Percentiles rank a stretch among this genome's conserved stretches.
Evolutionary conservation across 2,888 invertebrate species (phyloP).

Genomic region (Tuta absoluta): DNA sequence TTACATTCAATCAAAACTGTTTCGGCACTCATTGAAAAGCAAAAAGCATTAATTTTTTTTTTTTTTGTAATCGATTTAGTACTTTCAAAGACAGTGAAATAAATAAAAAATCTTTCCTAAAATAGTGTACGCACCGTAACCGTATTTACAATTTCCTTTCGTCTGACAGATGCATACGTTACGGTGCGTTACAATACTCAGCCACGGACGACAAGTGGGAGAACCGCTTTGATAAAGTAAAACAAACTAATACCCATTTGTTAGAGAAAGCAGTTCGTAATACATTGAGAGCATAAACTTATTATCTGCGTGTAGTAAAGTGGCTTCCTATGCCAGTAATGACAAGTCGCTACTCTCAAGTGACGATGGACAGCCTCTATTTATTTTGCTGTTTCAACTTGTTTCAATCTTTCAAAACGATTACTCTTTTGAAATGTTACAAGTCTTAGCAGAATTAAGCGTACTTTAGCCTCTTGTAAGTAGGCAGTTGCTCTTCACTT

Average conservation of each 20-base stretch:
- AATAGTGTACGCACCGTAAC: no score
- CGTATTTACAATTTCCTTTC: no score
- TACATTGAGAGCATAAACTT: slow-evolving; percentile 35
- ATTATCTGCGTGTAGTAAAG: slow-evolving; percentile 36
- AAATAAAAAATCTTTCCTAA: no score
- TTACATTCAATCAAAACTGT: no score
- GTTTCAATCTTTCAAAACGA: slow-evolving; percentile 41
- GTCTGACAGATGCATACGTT: no score
- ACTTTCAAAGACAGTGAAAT: no score
- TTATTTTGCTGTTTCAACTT: slow-evolving; percentile 47
- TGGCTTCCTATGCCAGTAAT: slow-evolving; percentile 30
- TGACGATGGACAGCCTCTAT: slow-evolving; percentile 29
- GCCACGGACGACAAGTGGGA: no score
- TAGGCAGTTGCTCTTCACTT: not conserved
- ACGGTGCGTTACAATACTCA: no score
- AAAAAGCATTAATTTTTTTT: no score
- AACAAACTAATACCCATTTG: slow-evolving; percentile 57
- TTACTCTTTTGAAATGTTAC: slow-evolving; percentile 38
- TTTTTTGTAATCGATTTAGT: no score
- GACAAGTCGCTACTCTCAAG: slow-evolving; percentile 3
- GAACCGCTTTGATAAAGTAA: slow-evolving; percentile 63
- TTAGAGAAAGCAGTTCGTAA: slow-evolving; percentile 55
- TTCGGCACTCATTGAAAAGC: no score
- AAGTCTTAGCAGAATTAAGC: slow-evolving; percentile 25
- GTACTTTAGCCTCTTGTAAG: slow-evolving; percentile 14